Conservation (phyloP, 1,140 invertebrate genomes). For the Zaprionus camerounensis region DNA sequence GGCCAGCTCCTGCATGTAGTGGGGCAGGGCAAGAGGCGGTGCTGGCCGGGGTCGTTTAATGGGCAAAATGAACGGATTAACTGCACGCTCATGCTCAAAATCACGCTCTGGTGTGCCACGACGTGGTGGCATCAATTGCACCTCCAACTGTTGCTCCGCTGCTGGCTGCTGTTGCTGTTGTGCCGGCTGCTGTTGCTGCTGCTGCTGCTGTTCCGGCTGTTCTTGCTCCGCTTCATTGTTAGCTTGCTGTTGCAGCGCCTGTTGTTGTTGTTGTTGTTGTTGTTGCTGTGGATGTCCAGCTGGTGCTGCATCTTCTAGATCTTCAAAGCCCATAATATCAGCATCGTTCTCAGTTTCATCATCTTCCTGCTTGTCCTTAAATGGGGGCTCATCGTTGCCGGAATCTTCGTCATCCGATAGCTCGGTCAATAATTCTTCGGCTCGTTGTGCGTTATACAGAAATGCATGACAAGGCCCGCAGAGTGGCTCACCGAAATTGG, state of each 20-base stretch:
- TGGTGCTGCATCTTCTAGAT: slow-evolving; percentile 65
- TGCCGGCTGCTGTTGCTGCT: slow-evolving; percentile 7
- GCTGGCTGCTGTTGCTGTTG: slow-evolving; percentile 14
- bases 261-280: slow-evolving; percentile 19
- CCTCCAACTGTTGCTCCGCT: slow-evolving; percentile 32
- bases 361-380: slow-evolving; percentile 85
- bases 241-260: slow-evolving; percentile 8
- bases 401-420: slow-evolving; percentile 96
- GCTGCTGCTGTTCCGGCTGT: slow-evolving; percentile 6
- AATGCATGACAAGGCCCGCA: slow-evolving; percentile 97
- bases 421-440: slow-evolving; percentile 85
- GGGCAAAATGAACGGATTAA: slow-evolving; percentile 68
- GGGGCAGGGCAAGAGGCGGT: slow-evolving; percentile 64
- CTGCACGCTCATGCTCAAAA: slow-evolving; percentile 52
- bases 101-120: slow-evolving; percentile 61
- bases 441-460: slow-evolving; percentile 90
- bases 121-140: slow-evolving; percentile 16
- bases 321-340: slow-evolving; percentile 76
- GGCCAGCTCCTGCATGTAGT: slow-evolving; percentile 68
- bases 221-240: slow-evolving; percentile 25
- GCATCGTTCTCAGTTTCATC: slow-evolving; percentile 80
- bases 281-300: slow-evolving; percentile 29
- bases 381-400: slow-evolving; percentile 96
- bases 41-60: slow-evolving; percentile 69
- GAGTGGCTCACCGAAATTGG: slow-evolving; percentile 95